These are phyloP conservation scores for Cariama cristata DNA, from an alignment of 2,113 vertebrate species.

Conservation along the genomic window DNA sequence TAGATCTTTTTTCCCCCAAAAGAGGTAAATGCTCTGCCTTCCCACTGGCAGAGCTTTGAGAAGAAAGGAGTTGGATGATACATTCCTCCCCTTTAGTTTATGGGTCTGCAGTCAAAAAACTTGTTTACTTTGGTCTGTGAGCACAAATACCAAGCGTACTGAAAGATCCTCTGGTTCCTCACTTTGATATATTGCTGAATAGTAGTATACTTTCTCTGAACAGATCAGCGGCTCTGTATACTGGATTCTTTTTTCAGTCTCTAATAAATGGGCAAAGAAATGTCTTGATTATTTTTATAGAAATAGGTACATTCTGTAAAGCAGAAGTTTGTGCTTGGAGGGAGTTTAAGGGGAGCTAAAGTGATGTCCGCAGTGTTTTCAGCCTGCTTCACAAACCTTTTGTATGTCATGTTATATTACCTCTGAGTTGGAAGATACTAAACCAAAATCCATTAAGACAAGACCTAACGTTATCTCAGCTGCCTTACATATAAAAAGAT, in stretches of 20 bases:
- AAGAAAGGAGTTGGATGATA: background rate
- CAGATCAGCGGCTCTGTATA: background rate
- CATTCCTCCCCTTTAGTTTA: background rate
- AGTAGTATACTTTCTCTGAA: background rate
- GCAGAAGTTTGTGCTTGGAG: constrained; percentile 31
- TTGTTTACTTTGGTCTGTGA: background rate
- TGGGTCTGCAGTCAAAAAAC: background rate
- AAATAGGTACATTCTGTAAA: constrained; percentile 6
- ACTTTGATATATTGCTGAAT: background rate
- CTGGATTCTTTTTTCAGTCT: background rate
- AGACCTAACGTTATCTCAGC: constrained; percentile 40
- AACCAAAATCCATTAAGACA: constrained; percentile 65
- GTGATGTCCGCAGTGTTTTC: constrained; percentile 26
- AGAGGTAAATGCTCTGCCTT: background rate
- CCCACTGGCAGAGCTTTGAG: background rate
- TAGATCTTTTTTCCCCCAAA: background rate
- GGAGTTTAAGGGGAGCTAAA: constrained; percentile 30
- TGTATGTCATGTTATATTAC: constrained; percentile 48
- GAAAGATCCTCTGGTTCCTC: background rate
- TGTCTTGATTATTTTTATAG: background rate
- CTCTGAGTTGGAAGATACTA: constrained; percentile 48
- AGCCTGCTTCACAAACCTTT: constrained; percentile 15
- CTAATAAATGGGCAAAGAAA: constrained; percentile 12
- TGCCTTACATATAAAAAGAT: constrained; percentile 20
- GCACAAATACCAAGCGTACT: background rate